Conservation (phyloP, 2,888 invertebrate genomes). For the Brassicogethes aeneus region DNA sequence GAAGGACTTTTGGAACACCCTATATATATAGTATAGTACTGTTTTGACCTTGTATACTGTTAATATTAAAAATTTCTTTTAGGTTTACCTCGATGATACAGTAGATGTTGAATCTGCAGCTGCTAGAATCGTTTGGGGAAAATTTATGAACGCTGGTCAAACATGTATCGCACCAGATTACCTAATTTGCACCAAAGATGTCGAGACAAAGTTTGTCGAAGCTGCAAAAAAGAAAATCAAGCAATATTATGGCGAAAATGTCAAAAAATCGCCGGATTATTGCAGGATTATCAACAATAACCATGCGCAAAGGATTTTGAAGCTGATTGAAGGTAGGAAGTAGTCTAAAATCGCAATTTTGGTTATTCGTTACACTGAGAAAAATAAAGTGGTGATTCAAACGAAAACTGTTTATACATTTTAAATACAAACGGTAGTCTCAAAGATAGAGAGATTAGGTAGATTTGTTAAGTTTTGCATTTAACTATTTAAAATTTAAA, state of each 20-base stretch:
- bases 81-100: constrained; percentile 67
- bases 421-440: no score
- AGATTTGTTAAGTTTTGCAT: no score
- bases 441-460: no score
- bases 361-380: no score
- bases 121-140: constrained; percentile 89
- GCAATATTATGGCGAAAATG: constrained; percentile 78
- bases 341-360: no score
- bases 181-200: constrained; percentile 67
- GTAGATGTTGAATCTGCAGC: constrained; percentile 69
- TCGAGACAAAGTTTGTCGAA: constrained; percentile 50
- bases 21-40: not conserved
- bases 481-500: no score
- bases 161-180: constrained; percentile 97
- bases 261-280: constrained; percentile 71
- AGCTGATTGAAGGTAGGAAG: constrained; percentile 54
- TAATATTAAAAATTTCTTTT: no score
- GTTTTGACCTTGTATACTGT: not conserved
- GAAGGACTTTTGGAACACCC: no score
- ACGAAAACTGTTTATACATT: no score
- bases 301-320: constrained; percentile 72
- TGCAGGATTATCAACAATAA: constrained; percentile 76
- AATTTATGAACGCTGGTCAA: constrained; percentile 85
- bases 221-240: constrained; percentile 50
- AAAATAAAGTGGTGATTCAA: no score